Evolutionary conservation across 2,888 invertebrate species (phyloP).

Genomic region (Eretmocerus hayati): DNA sequence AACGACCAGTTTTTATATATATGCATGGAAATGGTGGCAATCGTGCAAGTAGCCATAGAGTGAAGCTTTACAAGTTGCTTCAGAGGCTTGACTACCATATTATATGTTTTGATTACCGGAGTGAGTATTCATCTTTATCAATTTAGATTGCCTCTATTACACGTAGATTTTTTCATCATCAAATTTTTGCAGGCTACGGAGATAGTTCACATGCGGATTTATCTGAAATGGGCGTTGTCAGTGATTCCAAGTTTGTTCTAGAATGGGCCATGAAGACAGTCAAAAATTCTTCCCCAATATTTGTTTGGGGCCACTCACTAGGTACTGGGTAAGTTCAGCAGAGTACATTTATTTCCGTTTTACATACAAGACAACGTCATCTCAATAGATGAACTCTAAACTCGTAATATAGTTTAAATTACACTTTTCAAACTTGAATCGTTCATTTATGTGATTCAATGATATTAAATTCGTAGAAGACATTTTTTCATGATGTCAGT

Average conservation of each 20-base stretch:
- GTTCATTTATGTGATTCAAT: too few relatives aligned
- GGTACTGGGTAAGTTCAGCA: constrained; percentile 57
- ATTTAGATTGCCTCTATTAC: not conserved
- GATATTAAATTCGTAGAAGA: too few relatives aligned
- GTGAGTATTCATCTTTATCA: constrained; percentile 42
- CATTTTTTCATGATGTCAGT: too few relatives aligned
- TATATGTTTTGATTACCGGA: constrained; percentile 75
- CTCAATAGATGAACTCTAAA: too few relatives aligned
- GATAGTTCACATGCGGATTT: constrained; percentile 65
- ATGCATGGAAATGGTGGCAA: constrained; percentile 71
- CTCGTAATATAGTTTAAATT: too few relatives aligned
- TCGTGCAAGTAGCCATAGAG: constrained; percentile 63
- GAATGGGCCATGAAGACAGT: constrained; percentile 63
- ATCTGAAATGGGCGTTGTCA: constrained; percentile 76
- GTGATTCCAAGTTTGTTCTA: constrained; percentile 71
- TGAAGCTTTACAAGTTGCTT: constrained; percentile 68
- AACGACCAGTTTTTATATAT: constrained; percentile 57
- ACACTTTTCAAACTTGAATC: too few relatives aligned
- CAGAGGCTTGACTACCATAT: constrained; percentile 67
- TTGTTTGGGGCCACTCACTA: constrained; percentile 93
- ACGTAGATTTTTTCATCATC: too few relatives aligned
- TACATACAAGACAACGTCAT: too few relatives aligned
- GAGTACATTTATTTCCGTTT: too few relatives aligned
- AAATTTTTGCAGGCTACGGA: constrained; percentile 58
- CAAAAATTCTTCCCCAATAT: constrained; percentile 56